Evolutionary conservation across 1,140 invertebrate species (phyloP), one percentile per base, ranked within the genome.

Genomic region (Proctacanthus coquilletti): DNA sequence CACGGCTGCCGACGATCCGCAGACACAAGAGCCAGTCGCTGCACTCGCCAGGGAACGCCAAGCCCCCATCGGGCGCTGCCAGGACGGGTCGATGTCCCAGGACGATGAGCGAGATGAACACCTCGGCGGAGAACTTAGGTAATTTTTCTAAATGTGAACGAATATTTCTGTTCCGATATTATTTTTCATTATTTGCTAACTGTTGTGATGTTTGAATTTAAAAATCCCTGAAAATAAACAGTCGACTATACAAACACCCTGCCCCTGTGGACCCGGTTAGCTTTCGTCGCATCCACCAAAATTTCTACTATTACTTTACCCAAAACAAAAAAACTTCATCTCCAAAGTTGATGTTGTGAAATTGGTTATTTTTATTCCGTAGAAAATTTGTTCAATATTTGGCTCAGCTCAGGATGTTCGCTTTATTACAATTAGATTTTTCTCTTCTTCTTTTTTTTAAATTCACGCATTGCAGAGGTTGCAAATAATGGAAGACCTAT

Each of bases 1-100:
- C 81, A 50, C 75, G 84, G 41, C 66, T 87, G 56, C 84, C 84
- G 40, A 87, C 84, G 23, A 86, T 87, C 53, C 70, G 83, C 34
- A 69, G 83, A 10, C 76, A 84, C 65, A 81, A 83, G 60, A 77
- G 75, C 51, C 74, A 77, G 40, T 74, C 75, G 27, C 69, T 79
- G 43, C 75, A 77, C 51, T 73, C 71, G 34, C 74, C 78, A 68
- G 77, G 45, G 61, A 75, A 47, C 65, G 74, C 59, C 64, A 70
- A 52, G 64, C 63, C 52, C 53, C 51, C 63, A 49, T 50, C 60
- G 21, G 51, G 52, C 39, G 48, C 48, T 5, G 45, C 47, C 45
- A 48, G 62, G 44, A 49, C 65, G 53, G 51, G 43, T 9, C 48
- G 54, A 25, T 59, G 70, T 25, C 49, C 63, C 2, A 65, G 70